Conservation (phyloP, 2,113 vertebrate species). For the Hystrix cristata region DNA sequence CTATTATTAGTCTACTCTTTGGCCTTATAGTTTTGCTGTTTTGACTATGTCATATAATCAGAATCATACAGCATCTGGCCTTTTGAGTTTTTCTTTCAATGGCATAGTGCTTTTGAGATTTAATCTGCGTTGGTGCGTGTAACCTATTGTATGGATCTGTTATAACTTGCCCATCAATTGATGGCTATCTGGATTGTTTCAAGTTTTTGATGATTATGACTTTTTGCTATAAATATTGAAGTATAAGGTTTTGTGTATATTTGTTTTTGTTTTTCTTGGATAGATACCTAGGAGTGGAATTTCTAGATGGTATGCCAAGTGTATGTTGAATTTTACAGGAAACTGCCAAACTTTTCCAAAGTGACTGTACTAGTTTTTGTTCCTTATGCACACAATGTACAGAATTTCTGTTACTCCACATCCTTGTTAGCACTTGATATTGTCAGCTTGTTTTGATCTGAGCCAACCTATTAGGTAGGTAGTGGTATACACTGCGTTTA, state of each 20-base stretch:
- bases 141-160: neutral
- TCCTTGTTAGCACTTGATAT: neutral
- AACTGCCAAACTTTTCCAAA: neutral
- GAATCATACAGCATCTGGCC: neutral
- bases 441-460: neutral
- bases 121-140: neutral
- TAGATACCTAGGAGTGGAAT: neutral
- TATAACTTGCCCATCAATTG: neutral
- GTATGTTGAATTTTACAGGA: neutral
- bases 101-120: neutral
- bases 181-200: neutral
- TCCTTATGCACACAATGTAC: neutral
- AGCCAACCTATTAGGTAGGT: neutral
- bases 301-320: neutral
- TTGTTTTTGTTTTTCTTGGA: neutral
- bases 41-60: neutral
- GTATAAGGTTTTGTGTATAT: neutral
- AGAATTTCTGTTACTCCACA: neutral
- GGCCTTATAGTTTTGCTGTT: neutral
- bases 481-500: neutral
- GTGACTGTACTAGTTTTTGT: neutral
- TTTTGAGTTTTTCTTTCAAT: neutral
- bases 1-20: neutral
- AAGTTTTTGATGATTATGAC: constrained; percentile 38
- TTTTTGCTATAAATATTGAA: constrained; percentile 28